Conservation (phyloP, 1,140 invertebrate genomes). For the Aphaenogaster floridana region DNA sequence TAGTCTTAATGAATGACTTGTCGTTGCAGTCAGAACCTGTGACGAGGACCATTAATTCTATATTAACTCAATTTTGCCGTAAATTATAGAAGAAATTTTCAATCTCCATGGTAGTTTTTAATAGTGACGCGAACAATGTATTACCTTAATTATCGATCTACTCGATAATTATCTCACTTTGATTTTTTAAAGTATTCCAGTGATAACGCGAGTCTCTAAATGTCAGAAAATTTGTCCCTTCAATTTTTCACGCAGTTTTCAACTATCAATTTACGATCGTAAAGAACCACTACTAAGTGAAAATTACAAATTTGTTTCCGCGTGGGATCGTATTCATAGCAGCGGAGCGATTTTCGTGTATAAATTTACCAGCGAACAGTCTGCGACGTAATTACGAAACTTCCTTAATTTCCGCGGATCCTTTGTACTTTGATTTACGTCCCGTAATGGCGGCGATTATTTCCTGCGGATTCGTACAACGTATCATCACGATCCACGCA, state of each 20-base stretch:
- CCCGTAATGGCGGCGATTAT: conserved; percentile 59
- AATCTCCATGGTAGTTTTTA: conserved; percentile 3
- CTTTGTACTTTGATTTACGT: conserved; percentile 61
- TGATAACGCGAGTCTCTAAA: background rate
- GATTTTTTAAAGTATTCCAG: background rate
- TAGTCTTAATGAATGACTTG: conserved; percentile 34
- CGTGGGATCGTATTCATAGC: conserved; percentile 36
- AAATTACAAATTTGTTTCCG: conserved; percentile 36
- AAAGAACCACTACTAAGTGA: background rate
- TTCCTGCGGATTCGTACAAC: conserved; percentile 54
- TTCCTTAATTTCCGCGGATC: conserved; percentile 64
- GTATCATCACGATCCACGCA: conserved; percentile 30
- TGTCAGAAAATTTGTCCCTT: background rate
- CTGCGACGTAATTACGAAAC: conserved; percentile 61
- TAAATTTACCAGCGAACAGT: conserved; percentile 40
- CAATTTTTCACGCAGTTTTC: background rate
- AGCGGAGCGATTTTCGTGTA: conserved; percentile 29
- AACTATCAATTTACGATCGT: background rate
- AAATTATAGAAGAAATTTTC: conserved; percentile 24
- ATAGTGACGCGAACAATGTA: background rate
- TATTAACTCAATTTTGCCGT: conserved; percentile 18
- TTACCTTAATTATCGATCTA: background rate
- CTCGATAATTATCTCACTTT: background rate
- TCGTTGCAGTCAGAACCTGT: conserved; percentile 13
- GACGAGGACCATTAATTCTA: conserved; percentile 23